Conservation (phyloP, 92 coral and sea anemone genomes). For the Paragorgia papillata region DNA sequence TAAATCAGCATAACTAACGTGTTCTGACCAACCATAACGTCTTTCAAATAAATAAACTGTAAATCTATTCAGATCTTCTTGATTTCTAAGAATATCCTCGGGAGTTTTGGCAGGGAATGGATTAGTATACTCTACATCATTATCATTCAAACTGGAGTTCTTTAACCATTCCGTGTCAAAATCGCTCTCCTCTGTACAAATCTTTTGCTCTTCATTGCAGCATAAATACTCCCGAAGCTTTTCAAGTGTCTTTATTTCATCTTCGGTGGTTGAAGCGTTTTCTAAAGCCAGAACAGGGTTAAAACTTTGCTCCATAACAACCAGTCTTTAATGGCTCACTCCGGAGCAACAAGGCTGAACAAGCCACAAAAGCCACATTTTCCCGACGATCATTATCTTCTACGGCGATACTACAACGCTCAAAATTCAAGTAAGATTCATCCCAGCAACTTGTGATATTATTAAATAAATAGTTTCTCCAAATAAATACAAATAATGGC, state of each 20-base stretch:
- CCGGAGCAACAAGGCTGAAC: neutral
- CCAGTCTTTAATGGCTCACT: neutral
- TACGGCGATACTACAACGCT: neutral
- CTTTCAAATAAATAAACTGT: conserved; percentile 94
- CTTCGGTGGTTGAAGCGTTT: conserved; percentile 70
- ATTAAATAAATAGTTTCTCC: neutral
- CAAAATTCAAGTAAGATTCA: neutral
- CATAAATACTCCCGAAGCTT: conserved; percentile 58
- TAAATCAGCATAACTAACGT: conserved; percentile 57
- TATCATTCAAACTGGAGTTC: conserved; percentile 24
- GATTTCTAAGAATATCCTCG: conserved; percentile 56
- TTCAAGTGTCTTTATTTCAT: conserved; percentile 75
- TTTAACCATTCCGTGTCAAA: conserved; percentile 81
- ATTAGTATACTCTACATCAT: conserved; percentile 53
- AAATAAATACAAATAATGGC: neutral
- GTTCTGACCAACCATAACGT: conserved; percentile 94
- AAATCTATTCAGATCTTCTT: conserved; percentile 71
- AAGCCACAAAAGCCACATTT: no score
- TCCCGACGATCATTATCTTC: no score
- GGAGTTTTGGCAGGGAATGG: conserved; percentile 85
- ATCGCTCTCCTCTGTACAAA: conserved; percentile 35
- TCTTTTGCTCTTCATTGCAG: conserved; percentile 37
- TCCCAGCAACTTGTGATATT: neutral
- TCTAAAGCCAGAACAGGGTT: conserved; percentile 51
- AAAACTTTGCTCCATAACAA: conserved; percentile 48